A percentile compares a stretch with the other conserved stretches of the same genome.
Evolutionary conservation across 2,888 invertebrate species (phyloP).

Genomic region (Thymelicus acteon): DNA sequence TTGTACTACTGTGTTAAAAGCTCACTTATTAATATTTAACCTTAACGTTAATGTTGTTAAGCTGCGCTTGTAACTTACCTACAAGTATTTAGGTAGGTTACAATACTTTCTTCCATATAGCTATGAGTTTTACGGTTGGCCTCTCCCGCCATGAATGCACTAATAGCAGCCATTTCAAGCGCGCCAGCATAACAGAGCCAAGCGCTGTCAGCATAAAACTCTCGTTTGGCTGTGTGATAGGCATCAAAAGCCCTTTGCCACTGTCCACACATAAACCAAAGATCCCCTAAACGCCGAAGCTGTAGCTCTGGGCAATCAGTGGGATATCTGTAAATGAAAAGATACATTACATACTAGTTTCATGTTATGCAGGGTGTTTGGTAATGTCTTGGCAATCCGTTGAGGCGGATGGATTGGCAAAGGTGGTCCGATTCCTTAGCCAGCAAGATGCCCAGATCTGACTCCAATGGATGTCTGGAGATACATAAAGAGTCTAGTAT

Average conservation of each 20-base stretch:
- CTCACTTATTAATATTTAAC: too few relatives aligned
- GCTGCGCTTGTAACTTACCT: conserved; percentile 81
- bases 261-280: conserved; percentile 98
- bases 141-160: conserved; percentile 95
- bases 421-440: too few relatives aligned
- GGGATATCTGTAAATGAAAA: conserved; percentile 86
- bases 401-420: too few relatives aligned
- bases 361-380: too few relatives aligned
- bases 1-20: too few relatives aligned
- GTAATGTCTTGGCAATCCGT: too few relatives aligned
- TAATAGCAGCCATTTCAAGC: conserved; percentile 97
- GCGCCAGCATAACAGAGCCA: conserved; percentile 99
- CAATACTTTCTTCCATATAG: conserved; percentile 98
- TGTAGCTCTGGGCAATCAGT: conserved; percentile 96
- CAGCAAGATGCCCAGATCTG: too few relatives aligned
- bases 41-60: too few relatives aligned
- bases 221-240: conserved; percentile 98
- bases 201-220: conserved; percentile 98
- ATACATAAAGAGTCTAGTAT: too few relatives aligned
- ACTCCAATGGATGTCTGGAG: too few relatives aligned
- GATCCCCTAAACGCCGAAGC: conserved; percentile 95
- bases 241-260: conserved; percentile 96
- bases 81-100: conserved; percentile 95
- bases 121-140: conserved; percentile 91
- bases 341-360: not conserved